Evolutionary conservation across 1,140 invertebrate species (phyloP), one percentile per base, ranked within the genome.

Genomic region (Drosophila simulans): DNA sequence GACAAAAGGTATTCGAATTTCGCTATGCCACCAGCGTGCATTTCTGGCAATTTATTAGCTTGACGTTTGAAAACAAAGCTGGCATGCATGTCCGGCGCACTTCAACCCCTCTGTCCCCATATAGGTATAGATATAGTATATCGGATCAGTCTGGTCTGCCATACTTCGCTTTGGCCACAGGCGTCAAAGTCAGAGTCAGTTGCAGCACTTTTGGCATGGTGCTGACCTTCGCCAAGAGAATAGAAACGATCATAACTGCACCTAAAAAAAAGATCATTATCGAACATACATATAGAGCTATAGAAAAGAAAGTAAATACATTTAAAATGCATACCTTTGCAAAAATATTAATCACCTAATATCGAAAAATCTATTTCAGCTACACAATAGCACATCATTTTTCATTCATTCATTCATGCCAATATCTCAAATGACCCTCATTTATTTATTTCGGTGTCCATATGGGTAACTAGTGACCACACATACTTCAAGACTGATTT

Each of bases 171-270:
- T 42, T 70, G 83, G 79, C 83, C 79, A 78, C 51, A 66, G 63
- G 78, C 56, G 66, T 73, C 58, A 58, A 74, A 62, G 13, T 51
- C 54, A 45, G 72, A 58, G 53, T 51, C 75, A 46, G 69, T 58
- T 55, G 46, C 45, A 48, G 63, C 25, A 70, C 69, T 74, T 73
- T 68, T 76, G 77, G 68, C 71, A 53, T 64, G 65, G 25, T 48
- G 84, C 71, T 80, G 84, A 82, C 83, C 83, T 86, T 86, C 83
- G 64, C 31, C 58, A 58, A 77, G 64, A 88, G 76, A 86, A 83
- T 89, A 79, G 62, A 80, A 69, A 69, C 60, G 60, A 34, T 60
- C 43, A 60, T 58, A 62, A 27, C 12, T 68, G 62, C 56, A 58
- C 56, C 8, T 5, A 22, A 12, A 58, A 58, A 58, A 58, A 48